A percentile compares a stretch with the other conserved stretches of the same genome.
phyloP scores from a whole-genome alignment of 2,797 vertebrate species.

The Hoplostethus atlanticus region DNA sequence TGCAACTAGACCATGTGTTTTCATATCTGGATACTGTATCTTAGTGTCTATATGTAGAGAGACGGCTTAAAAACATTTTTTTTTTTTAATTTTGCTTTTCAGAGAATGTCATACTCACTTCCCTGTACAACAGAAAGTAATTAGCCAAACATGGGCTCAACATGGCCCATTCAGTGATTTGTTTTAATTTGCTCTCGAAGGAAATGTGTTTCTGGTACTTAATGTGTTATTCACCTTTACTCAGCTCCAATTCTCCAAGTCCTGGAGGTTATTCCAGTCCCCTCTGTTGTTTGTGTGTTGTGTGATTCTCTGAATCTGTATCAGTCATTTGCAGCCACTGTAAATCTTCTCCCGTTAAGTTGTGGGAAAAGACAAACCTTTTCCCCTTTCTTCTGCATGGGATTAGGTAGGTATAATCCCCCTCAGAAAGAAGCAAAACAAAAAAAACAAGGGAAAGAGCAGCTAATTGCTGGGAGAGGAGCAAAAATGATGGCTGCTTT shows the following conservation, averaged over 20 bases:
- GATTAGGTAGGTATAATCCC: slow-evolving; percentile 2
- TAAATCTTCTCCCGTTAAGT: slow-evolving; percentile 29
- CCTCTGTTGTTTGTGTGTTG: slow-evolving; percentile 12
- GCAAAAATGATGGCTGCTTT: slow-evolving; percentile 15
- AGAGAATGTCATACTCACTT: slow-evolving; percentile 8
- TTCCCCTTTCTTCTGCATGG: slow-evolving; percentile 10
- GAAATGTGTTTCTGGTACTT: slow-evolving; percentile 30
- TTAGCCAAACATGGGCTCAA: slow-evolving; percentile 34
- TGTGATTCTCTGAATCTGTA: slow-evolving; percentile 62
- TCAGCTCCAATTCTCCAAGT: slow-evolving; percentile 34
- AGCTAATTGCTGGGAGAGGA: not conserved
- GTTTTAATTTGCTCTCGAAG: not conserved
- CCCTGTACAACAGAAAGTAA: slow-evolving; percentile 38
- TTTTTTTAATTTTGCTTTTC: not conserved
- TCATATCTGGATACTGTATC: slow-evolving; percentile 25
- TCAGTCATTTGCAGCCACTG: slow-evolving; percentile 39
- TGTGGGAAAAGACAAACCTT: slow-evolving; percentile 11
- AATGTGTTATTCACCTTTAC: slow-evolving; percentile 42
- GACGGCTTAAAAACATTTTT: not conserved
- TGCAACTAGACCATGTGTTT: slow-evolving; percentile 25
- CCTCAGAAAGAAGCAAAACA: slow-evolving; percentile 10
- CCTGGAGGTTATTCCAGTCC: slow-evolving; percentile 19
- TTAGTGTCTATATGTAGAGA: not conserved
- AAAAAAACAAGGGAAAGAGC: slow-evolving; percentile 18
- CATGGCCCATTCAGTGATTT: slow-evolving; percentile 38